Base-by-base conservation (phyloP, 2,113 vertebrate genomes). In the Corydoras sp. region DNA sequence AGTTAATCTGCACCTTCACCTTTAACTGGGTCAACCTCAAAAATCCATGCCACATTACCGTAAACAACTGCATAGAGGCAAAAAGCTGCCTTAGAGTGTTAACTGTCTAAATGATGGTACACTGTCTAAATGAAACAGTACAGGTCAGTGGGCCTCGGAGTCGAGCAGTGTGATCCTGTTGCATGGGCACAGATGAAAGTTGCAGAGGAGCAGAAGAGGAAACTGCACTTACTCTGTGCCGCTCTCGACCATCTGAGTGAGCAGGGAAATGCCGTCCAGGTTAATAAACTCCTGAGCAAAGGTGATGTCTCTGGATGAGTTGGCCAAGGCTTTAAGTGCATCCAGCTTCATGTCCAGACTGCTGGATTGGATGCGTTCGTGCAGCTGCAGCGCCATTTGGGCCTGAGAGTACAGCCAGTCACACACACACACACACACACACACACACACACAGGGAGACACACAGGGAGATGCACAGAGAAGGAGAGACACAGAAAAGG, bases 261-360 rank as follows among this genome's bases (percentile, higher is more conserved):
- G 92, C 65, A 95, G 89, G 29, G 90, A 95, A 90, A 99, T 96
- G 64, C 97, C 97, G 13, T 99, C 95, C 73, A 98, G 89, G 87
- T 99, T 99, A 80, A 99, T 98, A 80, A 99, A 99, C 84, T 99
- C 97, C 81, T 97, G 94, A 14, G 96, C 97, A 72, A 99, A 98
- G 0, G 97, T 99, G 85, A 99, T 84, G 78, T 99, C 97, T 2
- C 95, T 83, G 5, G 97, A 99, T 0, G 93, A 92, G 53, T 86
- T 96, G 81, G 97, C 97, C 83, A 99, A 81, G 72, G 97, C 93
- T 84, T 99, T 99, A 86, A 99, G 86, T 5, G 93, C 90, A 78
- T 99, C 97, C 83, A 99, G 88, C 80, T 98, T 98, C 5, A 93
- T 91, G 8, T 99, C 96, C 95, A 98, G 98, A 80, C 97, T 98